These are phyloP conservation scores for Cryptotis parvus DNA, from an alignment of 2,113 vertebrate genomes.

Conservation along the genomic window DNA sequence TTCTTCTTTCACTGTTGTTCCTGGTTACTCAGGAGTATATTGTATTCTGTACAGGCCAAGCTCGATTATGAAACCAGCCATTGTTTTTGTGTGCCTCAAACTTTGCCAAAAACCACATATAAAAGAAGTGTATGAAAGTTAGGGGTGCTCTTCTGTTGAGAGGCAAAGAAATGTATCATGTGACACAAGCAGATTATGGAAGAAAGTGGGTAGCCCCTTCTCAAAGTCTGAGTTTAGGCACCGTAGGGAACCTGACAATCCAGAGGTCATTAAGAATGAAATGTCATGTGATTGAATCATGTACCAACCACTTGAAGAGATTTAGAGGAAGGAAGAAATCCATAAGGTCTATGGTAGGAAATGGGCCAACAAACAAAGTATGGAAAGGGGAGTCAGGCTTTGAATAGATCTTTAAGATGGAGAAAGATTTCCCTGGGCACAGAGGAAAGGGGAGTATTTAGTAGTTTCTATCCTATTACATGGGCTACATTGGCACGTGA, in stretches of 20 bases:
- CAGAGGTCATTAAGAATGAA: not conserved
- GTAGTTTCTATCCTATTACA: not conserved
- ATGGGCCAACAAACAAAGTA: no score
- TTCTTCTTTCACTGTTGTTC: no score
- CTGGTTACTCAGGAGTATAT: not conserved
- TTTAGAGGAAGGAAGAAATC: not conserved
- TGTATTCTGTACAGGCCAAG: accelerated
- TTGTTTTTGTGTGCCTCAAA: not conserved
- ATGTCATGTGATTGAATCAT: not conserved
- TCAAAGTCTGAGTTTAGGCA: not conserved
- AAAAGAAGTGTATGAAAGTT: not conserved
- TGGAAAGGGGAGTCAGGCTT: not conserved
- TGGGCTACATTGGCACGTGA: no score
- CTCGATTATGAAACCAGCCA: not conserved
- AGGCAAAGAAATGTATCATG: no score
- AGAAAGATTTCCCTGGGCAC: not conserved
- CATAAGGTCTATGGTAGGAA: not conserved
- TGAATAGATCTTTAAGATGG: not conserved
- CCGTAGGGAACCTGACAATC: not conserved
- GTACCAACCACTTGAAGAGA: not conserved
- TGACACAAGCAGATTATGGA: not conserved
- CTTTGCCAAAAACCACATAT: not conserved
- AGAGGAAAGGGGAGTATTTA: not conserved
- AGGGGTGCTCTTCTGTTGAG: not conserved
- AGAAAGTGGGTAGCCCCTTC: not conserved